Percentiles rank a stretch among this genome's conserved stretches.
These are phyloP conservation scores for Ictidomys tridecemlineatus DNA, from an alignment of 2,113 vertebrate species.

Conservation along the genomic window DNA sequence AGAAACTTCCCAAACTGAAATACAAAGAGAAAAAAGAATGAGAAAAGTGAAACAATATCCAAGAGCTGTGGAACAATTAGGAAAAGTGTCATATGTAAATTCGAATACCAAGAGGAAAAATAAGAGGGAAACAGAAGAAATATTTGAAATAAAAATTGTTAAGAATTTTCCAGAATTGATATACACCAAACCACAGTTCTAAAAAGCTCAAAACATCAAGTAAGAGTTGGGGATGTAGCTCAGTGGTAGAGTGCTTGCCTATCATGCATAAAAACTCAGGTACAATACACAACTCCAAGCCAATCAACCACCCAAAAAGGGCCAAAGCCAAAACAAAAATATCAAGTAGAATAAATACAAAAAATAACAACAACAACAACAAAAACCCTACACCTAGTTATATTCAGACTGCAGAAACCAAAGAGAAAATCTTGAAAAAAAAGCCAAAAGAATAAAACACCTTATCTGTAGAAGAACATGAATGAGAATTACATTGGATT, in stretches of 20 bases:
- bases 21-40: not conserved
- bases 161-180: not conserved
- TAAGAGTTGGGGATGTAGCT: not conserved
- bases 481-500: not conserved
- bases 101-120: not conserved
- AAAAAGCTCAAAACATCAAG: not conserved
- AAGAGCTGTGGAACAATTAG: not conserved
- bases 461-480: not conserved
- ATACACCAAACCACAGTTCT: not conserved
- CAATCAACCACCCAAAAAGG: too few relatives aligned
- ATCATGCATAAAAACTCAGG: too few relatives aligned
- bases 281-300: not conserved
- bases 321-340: not conserved
- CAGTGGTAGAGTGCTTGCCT: not conserved
- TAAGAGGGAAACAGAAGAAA: not conserved
- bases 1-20: not conserved
- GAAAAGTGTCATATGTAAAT: not conserved
- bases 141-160: not conserved
- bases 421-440: not conserved
- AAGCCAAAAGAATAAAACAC: not conserved
- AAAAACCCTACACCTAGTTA: not conserved
- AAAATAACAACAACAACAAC: not conserved
- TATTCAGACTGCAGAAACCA: not conserved
- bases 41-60: not conserved
- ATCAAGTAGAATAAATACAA: not conserved